Evolutionary conservation across 2,888 invertebrate genomes (phyloP).

Genomic region (Pecten maximus): DNA sequence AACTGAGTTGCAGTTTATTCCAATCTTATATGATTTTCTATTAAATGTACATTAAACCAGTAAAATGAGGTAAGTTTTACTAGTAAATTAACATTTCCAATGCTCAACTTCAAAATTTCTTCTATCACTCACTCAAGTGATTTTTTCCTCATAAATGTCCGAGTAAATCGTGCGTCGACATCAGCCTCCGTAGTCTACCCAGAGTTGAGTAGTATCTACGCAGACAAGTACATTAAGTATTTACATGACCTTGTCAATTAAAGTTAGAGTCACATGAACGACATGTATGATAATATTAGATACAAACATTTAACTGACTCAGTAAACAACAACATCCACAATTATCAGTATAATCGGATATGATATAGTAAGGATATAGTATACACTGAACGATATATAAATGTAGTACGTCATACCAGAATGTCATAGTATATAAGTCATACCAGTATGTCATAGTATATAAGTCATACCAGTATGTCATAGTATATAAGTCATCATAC

Average conservation of each 20-base stretch:
- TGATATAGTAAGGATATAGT: background rate
- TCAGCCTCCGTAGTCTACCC: background rate
- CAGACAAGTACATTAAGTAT: background rate
- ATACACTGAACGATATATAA: background rate
- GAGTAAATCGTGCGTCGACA: background rate
- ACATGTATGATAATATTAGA: background rate
- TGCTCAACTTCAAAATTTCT: too few species aligned
- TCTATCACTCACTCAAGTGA: too few species aligned
- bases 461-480: too few species aligned
- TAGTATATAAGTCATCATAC: too few species aligned
- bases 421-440: background rate
- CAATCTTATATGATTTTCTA: too few species aligned
- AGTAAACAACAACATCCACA: background rate
- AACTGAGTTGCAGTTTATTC: too few species aligned
- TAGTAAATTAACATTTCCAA: too few species aligned
- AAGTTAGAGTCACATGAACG: background rate
- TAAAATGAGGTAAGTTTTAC: too few species aligned
- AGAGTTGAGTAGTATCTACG: background rate
- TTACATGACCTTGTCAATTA: background rate
- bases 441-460: too few species aligned
- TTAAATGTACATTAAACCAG: too few species aligned
- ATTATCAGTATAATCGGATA: background rate
- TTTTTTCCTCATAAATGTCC: too few species aligned
- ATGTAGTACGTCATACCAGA: background rate
- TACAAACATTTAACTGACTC: background rate